phyloP scores from a whole-genome alignment of 2,113 vertebrate species.

The Carettochelys insculpta region DNA sequence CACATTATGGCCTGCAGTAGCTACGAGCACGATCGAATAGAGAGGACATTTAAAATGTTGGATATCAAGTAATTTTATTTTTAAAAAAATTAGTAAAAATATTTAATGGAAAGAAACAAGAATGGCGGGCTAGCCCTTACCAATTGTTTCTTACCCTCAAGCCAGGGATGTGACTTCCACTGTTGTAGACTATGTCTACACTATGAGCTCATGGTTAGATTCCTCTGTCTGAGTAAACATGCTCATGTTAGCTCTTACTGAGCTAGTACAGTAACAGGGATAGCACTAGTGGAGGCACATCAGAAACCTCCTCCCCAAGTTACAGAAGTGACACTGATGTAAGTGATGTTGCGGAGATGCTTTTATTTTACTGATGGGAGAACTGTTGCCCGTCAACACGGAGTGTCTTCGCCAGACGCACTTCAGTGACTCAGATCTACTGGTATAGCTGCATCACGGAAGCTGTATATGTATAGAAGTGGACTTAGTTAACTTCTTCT shows the following conservation, averaged over 20 bases:
- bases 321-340: too few relatives aligned
- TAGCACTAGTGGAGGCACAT: too few relatives aligned
- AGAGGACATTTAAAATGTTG: not conserved
- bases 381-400: too few relatives aligned
- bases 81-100: not conserved
- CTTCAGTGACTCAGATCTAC: too few relatives aligned
- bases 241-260: not conserved
- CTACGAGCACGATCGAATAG: not conserved
- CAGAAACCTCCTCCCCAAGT: too few relatives aligned
- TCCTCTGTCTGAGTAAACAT: not conserved
- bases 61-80: not conserved
- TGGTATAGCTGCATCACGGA: too few relatives aligned
- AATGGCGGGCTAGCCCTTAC: not conserved
- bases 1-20: not conserved
- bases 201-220: not conserved
- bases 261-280: not conserved
- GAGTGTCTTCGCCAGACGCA: too few relatives aligned
- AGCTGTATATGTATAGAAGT: too few relatives aligned
- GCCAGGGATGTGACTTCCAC: not conserved
- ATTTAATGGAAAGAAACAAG: not conserved
- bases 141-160: not conserved
- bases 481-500: not conserved
- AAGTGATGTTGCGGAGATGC: too few relatives aligned
- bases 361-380: too few relatives aligned
- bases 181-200: not conserved